Evolutionary conservation across 1,140 invertebrate genomes (phyloP).

Genomic region (Magallana gigas): DNA sequence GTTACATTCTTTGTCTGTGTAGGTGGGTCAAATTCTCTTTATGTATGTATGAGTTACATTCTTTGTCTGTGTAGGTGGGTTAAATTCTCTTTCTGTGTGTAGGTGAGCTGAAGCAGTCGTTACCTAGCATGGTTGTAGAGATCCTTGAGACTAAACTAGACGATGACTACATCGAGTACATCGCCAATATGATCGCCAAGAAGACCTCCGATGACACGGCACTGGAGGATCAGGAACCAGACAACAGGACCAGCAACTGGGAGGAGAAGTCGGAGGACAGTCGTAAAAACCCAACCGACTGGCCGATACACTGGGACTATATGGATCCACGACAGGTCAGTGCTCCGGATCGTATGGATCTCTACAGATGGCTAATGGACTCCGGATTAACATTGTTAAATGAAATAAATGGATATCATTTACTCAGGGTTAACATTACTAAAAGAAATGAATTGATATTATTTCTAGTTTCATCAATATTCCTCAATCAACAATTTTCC

Average conservation of each 20-base stretch:
- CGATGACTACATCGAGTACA: conserved; percentile 70
- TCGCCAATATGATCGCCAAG: conserved; percentile 69
- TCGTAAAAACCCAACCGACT: neutral
- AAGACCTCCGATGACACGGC: conserved; percentile 34
- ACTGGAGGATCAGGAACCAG: neutral
- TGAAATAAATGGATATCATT: no score
- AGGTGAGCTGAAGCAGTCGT: conserved; percentile 71
- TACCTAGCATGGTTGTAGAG: conserved; percentile 73
- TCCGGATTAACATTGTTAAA: no score
- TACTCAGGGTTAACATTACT: no score
- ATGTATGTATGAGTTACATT: neutral
- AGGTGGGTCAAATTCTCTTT: neutral
- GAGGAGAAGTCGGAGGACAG: neutral
- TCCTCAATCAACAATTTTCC: no score
- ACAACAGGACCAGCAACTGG: neutral
- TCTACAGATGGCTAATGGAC: neutral
- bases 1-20: neutral
- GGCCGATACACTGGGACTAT: neutral
- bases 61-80: neutral
- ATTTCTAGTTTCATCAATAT: no score
- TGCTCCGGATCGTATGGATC: neutral
- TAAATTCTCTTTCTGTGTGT: neutral
- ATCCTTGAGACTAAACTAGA: conserved; percentile 73
- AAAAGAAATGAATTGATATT: no score
- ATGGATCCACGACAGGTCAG: conserved; percentile 32